Evolutionary conservation across 2,888 invertebrate genomes (phyloP), one percentile per base, ranked within the genome.

Genomic region (Toxonevra muliebris): DNA sequence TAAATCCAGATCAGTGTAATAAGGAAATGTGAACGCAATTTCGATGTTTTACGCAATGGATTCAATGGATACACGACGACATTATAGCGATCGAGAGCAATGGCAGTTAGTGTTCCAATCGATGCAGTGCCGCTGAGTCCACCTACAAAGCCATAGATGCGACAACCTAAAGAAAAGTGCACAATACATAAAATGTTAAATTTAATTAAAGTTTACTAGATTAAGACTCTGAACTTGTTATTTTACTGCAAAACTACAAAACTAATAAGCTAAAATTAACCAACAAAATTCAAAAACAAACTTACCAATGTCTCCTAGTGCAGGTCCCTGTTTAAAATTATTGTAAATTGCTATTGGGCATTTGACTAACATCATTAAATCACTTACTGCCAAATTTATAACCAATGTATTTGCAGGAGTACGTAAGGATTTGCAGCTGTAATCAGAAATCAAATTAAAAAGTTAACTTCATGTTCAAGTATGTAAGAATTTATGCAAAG

Each of bases 111-210:
- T 0, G 93, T 93, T 74, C 91, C 90, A 74, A 95, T 95, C 10
- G 94, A 93, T 61, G 91, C 91, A 11, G 92, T 90, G 55, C 95
- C 95, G 19, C 92, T 92, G 59, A 94, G 83, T 1, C 94, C 94
- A 0, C 94, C 94, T 30, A 93, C 71, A 78, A 95, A 92, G 48
- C 93, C 95, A 80, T 94, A 94, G 15, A 93, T 80, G 69, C 91
- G 88, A 80, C 94, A 95, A 65, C 90, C 93, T 93, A 84, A n/a
- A 62, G 67, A 8, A 63, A 48, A 30, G 45, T 60, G 66, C 41
- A 52, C 30, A 42, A 42, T 50, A 52, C 58, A 65, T 53, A 30
- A 30, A 30, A 30, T 30, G 30, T 30, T 30, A 30, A 30, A 30
- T 30, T 4, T 30, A 30, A n/a, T n/a, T n/a, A n/a, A n/a, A n/a